Conservation (phyloP, 2,888 invertebrate genomes). For the Steinernema scapterisci region DNA sequence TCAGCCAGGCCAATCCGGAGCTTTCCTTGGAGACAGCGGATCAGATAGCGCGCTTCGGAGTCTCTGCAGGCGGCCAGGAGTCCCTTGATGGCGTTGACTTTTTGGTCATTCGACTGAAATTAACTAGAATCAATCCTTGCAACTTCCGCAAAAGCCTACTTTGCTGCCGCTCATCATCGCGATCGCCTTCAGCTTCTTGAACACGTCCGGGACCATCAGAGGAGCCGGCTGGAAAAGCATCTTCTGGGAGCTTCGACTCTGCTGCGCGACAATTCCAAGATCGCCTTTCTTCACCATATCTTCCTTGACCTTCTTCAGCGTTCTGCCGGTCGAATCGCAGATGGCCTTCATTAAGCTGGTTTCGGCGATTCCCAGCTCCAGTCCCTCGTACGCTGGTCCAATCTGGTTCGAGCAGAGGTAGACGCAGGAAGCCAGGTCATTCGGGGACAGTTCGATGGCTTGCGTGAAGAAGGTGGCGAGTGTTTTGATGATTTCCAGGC, state of each 20-base stretch:
- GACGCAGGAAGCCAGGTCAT: conserved; percentile 86
- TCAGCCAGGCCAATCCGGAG: conserved; percentile 94
- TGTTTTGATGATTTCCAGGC: conserved; percentile 88
- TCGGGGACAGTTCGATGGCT: conserved; percentile 83
- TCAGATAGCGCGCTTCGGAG: conserved; percentile 57
- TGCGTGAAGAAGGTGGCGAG: conserved; percentile 89
- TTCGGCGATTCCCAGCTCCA: conserved; percentile 92
- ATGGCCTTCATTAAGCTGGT: conserved; percentile 86
- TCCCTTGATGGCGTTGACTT: conserved; percentile 86
- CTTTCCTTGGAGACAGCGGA: conserved; percentile 77
- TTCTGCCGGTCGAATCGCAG: conserved; percentile 69
- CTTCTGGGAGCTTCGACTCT: conserved; percentile 74
- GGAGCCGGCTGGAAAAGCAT: conserved; percentile 85
- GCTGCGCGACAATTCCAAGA: conserved; percentile 74
- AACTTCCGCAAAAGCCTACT: conserved; percentile 38
- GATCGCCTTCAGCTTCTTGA: conserved; percentile 82
- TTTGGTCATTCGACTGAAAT: conserved; percentile 74
- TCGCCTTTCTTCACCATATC: conserved; percentile 81
- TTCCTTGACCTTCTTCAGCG: conserved; percentile 81
- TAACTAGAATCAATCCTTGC: background rate
- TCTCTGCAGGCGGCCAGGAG: conserved; percentile 80
- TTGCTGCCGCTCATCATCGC: conserved; percentile 79
- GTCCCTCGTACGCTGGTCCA: conserved; percentile 91
- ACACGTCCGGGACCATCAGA: conserved; percentile 79
- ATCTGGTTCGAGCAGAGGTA: conserved; percentile 94